Conservation (phyloP, 2,113 vertebrate genomes). For the Gadus chalcogrammus region DNA sequence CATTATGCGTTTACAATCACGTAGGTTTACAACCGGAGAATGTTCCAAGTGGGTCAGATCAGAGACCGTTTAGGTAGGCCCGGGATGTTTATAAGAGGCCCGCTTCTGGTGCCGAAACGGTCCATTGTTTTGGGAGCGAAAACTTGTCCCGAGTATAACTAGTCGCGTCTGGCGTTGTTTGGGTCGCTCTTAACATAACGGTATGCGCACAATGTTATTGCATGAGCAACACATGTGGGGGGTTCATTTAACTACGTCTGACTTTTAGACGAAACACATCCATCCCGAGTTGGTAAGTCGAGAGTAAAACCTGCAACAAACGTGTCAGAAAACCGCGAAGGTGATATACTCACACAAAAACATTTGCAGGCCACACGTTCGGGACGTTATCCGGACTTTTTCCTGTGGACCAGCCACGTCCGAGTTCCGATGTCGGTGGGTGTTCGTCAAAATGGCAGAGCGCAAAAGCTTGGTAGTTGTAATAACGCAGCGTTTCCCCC, state of each 20-base stretch:
- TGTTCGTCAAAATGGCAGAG: slow-evolving; percentile 77
- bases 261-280: too few species aligned
- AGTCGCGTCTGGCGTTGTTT: too few species aligned
- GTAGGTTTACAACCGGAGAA: too few species aligned
- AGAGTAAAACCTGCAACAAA: neutral
- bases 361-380: slow-evolving; percentile 28
- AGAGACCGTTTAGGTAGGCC: too few species aligned
- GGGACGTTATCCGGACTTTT: neutral
- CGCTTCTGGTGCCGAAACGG: slow-evolving; percentile 18
- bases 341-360: slow-evolving; percentile 34
- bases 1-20: too few species aligned
- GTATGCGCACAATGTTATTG: too few species aligned
- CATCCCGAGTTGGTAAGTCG: too few species aligned
- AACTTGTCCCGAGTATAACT: too few species aligned
- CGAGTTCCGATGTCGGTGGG: slow-evolving; percentile 35
- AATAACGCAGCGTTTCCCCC: slow-evolving; percentile 17
- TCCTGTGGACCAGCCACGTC: slow-evolving; percentile 22
- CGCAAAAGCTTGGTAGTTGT: slow-evolving; percentile 58
- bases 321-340: neutral
- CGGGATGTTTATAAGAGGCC: slow-evolving; percentile 41
- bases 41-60: too few species aligned
- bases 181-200: too few species aligned
- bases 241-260: neutral
- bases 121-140: slow-evolving; percentile 36
- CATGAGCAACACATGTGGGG: too few species aligned